Base-by-base conservation (phyloP, 2,113 vertebrate species). In the Macaca nemestrina region DNA sequence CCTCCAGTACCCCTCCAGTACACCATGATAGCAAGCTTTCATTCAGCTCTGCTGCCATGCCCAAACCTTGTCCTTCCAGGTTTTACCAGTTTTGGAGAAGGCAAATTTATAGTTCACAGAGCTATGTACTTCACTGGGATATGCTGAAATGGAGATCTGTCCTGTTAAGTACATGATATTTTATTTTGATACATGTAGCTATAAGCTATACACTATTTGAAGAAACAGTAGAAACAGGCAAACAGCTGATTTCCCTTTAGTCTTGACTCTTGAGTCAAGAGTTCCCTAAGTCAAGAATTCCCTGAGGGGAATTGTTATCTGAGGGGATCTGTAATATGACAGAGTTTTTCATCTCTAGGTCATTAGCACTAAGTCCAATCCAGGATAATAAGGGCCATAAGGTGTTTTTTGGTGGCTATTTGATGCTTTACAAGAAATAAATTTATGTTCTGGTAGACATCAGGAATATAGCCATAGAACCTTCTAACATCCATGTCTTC, bases 301-400 rank as follows among this genome's bases (percentile, higher is more conserved):
- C 48, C 48, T 95, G 52, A 45, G 43, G 82, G 3, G 67, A 83
- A 52, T n/a, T 93, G 32, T 43, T 98, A 14, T 96, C 70, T 23
- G 92, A 95, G 32, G 57, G 18, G 38, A 93, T 40, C 95, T 79
- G 48, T 97, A 97, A 97, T 96, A 93, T 93, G 95, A 96, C 32
- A 84, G 59, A 95, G 72, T 97, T n/a, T 96, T 97, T 96, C 64
- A 96, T 94, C 75, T 97, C 91, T 97, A 93, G 88, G 80, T 98
- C 93, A 98, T 75, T 96, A 97, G 85, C 93, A 95, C 78, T 97
- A 96, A 94, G 93, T 97, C 55, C n/a, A 90, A 91, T 68, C 43
- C 95, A 98, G 87, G 84, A 90, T 93, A 97, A 97, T 73, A 98
- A 64, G 68, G 55, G 88, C 70, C 52, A 94, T 95, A 97, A 94